A percentile compares a stretch with the other conserved stretches of the same genome.
These are phyloP conservation scores for Hymenochirus boettgeri DNA, from an alignment of 2,113 vertebrate species.

Conservation along the genomic window DNA sequence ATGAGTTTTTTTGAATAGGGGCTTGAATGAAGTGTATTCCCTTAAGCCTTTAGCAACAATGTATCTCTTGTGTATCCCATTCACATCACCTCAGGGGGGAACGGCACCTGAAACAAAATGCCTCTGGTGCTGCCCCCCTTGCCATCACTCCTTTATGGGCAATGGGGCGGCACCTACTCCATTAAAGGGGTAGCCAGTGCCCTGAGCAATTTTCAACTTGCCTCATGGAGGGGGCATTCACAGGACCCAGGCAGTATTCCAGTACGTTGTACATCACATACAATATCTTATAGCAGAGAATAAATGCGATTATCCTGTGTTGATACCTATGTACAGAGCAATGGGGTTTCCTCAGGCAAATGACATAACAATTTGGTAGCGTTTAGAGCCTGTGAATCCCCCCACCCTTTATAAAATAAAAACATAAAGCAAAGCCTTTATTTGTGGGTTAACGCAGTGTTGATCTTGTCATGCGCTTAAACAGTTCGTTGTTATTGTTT, in stretches of 20 bases:
- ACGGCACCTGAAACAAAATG: no score
- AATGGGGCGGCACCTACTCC: no score
- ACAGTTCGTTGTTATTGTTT: conserved; percentile 40
- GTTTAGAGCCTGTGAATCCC: conserved; percentile 57
- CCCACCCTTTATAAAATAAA: conserved; percentile 42
- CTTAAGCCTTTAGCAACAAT: conserved; percentile 3
- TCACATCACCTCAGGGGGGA: no score
- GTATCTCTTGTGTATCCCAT: no score
- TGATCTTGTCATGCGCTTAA: conserved; percentile 66
- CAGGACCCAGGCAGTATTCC: no score
- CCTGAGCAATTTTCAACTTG: no score
- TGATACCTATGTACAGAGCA: conserved; percentile 50
- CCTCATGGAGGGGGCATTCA: no score
- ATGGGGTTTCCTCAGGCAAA: conserved; percentile 45
- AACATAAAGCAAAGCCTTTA: conserved; percentile 54
- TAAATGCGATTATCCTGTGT: conserved; percentile 20
- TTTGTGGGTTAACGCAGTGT: conserved; percentile 55
- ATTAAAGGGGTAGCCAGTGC: no score
- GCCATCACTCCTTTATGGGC: no score
- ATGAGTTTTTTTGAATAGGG: no score
- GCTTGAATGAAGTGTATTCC: no score
- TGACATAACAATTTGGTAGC: conserved; percentile 54
- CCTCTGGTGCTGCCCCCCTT: no score
- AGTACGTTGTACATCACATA: conserved; percentile 29
- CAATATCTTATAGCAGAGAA: conserved; percentile 43